These are phyloP conservation scores for Meloidogyne hapla DNA, from an alignment of 1,140 invertebrate species.

Conservation along the genomic window DNA sequence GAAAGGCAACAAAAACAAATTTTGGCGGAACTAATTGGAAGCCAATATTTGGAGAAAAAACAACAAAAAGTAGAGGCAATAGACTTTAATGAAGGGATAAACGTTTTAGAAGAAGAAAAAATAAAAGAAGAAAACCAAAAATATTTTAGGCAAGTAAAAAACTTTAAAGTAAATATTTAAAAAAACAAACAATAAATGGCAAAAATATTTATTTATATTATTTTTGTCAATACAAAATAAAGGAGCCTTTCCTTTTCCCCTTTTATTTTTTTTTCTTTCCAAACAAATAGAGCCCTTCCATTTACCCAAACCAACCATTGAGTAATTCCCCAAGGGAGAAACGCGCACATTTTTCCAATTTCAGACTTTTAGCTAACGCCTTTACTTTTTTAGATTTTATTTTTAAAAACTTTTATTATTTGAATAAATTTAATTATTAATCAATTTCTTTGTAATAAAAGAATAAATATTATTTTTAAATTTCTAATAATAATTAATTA, in stretches of 20 bases:
- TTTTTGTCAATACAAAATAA: neutral
- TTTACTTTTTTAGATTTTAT: neutral
- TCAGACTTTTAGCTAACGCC: neutral
- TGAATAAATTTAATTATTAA: neutral
- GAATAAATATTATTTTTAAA: too few relatives aligned
- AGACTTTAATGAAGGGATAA: conserved; percentile 3
- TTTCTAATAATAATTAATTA: too few relatives aligned
- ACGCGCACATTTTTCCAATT: neutral
- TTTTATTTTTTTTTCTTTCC: neutral
- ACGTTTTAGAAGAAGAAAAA: neutral
- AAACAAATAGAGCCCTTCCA: neutral
- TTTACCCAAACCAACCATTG: neutral
- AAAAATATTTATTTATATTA: neutral
- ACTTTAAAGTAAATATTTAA: neutral
- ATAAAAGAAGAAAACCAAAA: neutral
- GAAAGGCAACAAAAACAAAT: conserved; percentile 19
- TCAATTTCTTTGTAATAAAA: neutral
- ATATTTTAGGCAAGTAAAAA: conserved; percentile 1
- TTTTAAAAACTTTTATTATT: neutral
- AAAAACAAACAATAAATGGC: neutral
- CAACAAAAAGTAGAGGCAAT: neutral
- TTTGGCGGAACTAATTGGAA: neutral
- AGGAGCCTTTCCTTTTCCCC: too few relatives aligned
- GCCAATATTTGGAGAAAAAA: neutral
- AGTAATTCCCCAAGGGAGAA: neutral